phyloP scores from a whole-genome alignment of 2,888 invertebrate genomes.

The Sminthurinus aureus region DNA sequence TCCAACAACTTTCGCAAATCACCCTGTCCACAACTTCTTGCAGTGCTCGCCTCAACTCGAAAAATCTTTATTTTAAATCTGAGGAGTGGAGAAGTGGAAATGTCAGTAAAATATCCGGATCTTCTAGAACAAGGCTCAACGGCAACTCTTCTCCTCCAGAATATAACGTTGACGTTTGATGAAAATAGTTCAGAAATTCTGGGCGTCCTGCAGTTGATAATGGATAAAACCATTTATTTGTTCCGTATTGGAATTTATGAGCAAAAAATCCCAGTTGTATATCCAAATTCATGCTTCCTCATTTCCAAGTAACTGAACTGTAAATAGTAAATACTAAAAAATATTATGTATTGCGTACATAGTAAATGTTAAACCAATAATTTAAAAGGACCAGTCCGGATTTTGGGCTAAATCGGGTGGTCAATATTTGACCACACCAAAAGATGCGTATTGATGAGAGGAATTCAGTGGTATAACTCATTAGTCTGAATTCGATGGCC shows the following conservation, averaged over 20 bases:
- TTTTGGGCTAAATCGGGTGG: too few species aligned
- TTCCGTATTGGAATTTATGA: neutral
- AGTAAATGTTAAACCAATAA: too few species aligned
- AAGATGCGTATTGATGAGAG: too few species aligned
- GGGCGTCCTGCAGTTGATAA: slow-evolving; percentile 9
- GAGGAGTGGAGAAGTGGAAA: slow-evolving; percentile 48
- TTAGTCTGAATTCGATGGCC: too few species aligned
- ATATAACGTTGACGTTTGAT: neutral
- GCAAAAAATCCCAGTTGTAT: neutral
- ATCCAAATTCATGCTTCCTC: neutral
- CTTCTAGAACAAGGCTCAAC: too few species aligned
- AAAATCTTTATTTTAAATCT: slow-evolving; percentile 47
- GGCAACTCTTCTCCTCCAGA: neutral
- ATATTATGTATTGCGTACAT: too few species aligned
- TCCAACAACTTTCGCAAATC: neutral
- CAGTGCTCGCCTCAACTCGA: slow-evolving; percentile 47
- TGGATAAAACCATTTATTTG: slow-evolving; percentile 27
- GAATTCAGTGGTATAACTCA: too few species aligned
- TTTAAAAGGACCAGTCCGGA: too few species aligned
- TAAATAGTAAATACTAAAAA: neutral
- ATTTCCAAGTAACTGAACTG: slow-evolving; percentile 13
- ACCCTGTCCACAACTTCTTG: slow-evolving; percentile 47
- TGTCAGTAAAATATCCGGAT: slow-evolving; percentile 47
- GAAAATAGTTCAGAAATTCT: neutral
- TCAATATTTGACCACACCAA: too few species aligned